Evolutionary conservation across 1,140 invertebrate species (phyloP).

Genomic region (Drosophila simulans): DNA sequence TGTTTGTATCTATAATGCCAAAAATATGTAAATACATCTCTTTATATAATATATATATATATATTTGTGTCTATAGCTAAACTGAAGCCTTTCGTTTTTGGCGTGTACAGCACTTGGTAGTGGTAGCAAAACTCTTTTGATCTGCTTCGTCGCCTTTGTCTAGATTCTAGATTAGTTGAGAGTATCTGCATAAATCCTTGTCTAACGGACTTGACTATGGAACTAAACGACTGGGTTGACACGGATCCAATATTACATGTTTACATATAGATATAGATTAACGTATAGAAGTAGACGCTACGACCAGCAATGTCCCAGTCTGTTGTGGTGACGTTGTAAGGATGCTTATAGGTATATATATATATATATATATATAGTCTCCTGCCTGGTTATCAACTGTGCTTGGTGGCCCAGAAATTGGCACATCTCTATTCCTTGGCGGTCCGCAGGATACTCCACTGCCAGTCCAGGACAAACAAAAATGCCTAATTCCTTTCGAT

Average conservation of each 20-base stretch:
- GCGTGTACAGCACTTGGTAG: constrained; percentile 72
- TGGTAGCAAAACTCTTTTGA: constrained; percentile 61
- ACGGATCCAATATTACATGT: constrained; percentile 47
- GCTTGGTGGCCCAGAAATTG: background rate
- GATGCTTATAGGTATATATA: constrained; percentile 14
- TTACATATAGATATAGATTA: constrained; percentile 41
- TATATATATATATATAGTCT: constrained; percentile 1
- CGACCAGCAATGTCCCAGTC: constrained; percentile 62
- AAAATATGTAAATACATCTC: constrained; percentile 81
- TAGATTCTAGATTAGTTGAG: constrained; percentile 39
- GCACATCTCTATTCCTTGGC: constrained; percentile 14
- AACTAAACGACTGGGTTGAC: constrained; percentile 29
- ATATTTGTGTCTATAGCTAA: constrained; percentile 75
- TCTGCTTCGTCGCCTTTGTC: constrained; percentile 40
- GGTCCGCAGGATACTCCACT: background rate
- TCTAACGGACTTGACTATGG: constrained; percentile 37
- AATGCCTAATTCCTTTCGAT: constrained; percentile 2
- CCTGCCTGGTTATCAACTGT: background rate
- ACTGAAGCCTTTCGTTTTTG: constrained; percentile 79
- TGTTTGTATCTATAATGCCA: constrained; percentile 73
- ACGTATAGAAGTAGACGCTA: constrained; percentile 52
- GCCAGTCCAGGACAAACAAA: constrained; percentile 1
- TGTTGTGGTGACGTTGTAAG: constrained; percentile 26
- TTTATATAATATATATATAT: constrained; percentile 68
- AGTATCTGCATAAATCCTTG: constrained; percentile 27